Conservation (phyloP, 2,888 invertebrate species). For the Coronaproctus castanopsis region DNA sequence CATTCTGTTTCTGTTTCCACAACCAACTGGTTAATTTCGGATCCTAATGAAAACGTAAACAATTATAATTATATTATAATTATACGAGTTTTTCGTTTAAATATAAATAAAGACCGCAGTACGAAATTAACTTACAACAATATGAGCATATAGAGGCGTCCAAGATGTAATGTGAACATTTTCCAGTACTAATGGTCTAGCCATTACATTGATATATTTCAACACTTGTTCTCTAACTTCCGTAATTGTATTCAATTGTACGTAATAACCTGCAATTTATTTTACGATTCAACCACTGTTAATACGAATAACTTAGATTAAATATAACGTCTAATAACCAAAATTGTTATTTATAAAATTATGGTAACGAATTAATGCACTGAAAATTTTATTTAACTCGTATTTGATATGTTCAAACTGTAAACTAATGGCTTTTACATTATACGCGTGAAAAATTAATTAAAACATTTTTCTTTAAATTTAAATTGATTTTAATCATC, state of each 20-base stretch:
- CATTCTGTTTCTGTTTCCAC: constrained; percentile 66
- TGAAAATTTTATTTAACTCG: no score
- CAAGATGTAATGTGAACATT: constrained; percentile 65
- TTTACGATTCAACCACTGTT: no score
- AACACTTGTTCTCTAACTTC: constrained; percentile 91
- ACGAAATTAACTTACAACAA: constrained; percentile 55
- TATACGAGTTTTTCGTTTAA: neutral
- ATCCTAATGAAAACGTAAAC: constrained; percentile 26
- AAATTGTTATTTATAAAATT: no score
- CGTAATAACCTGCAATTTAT: constrained; percentile 65
- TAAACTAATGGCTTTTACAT: no score
- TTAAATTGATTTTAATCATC: no score
- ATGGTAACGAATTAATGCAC: no score
- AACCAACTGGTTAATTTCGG: constrained; percentile 77
- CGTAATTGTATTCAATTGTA: constrained; percentile 82
- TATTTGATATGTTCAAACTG: no score
- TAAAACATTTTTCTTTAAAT: no score
- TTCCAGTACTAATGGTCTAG: constrained; percentile 57
- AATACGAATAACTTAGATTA: no score
- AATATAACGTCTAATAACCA: no score
- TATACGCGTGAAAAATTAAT: no score
- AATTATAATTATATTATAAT: neutral
- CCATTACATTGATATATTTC: constrained; percentile 88
- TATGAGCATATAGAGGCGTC: constrained; percentile 84
- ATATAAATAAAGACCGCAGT: neutral